These are phyloP conservation scores for Colossoma macropomum DNA, from an alignment of 2,113 vertebrate genomes.

Conservation along the genomic window DNA sequence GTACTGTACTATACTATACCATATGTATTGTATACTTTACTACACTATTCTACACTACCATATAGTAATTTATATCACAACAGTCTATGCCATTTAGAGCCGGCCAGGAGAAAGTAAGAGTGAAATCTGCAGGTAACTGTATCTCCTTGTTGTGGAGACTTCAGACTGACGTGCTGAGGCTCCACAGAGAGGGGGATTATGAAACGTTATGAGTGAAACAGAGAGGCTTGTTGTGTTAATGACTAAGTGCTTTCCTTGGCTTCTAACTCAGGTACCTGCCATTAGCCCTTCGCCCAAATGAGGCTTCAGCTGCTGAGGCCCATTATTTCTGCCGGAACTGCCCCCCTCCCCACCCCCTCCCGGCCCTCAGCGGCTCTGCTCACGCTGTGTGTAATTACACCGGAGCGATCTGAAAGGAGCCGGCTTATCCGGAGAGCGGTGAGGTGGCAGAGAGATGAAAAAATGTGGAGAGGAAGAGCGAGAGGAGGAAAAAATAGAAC, in stretches of 20 bases:
- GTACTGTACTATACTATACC: not conserved
- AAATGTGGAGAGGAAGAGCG: not conserved
- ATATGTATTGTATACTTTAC: not conserved
- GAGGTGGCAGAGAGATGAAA: slow-evolving; percentile 30
- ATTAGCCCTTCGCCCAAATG: slow-evolving; percentile 17
- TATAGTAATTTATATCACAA: too few relatives aligned
- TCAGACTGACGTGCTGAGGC: too few relatives aligned
- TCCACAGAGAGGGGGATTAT: not conserved
- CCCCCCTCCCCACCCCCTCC: not conserved
- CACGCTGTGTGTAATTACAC: slow-evolving; percentile 43
- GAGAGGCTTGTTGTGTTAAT: slow-evolving; percentile 19
- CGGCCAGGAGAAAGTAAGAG: too few relatives aligned
- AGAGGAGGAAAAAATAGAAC: slow-evolving; percentile 21
- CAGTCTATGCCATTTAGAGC: too few relatives aligned
- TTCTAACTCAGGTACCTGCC: slow-evolving; percentile 10
- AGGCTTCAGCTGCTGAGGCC: slow-evolving; percentile 18
- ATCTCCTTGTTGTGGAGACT: too few relatives aligned
- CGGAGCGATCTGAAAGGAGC: slow-evolving; percentile 8
- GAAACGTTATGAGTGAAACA: not conserved
- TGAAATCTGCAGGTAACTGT: too few relatives aligned
- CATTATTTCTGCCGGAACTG: not conserved
- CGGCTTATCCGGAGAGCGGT: slow-evolving; percentile 14
- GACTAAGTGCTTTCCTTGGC: slow-evolving; percentile 32
- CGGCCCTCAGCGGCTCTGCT: not conserved
- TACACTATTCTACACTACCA: not conserved